phyloP scores from a whole-genome alignment of 2,113 vertebrate genomes.

The Oncorhynchus nerka region DNA sequence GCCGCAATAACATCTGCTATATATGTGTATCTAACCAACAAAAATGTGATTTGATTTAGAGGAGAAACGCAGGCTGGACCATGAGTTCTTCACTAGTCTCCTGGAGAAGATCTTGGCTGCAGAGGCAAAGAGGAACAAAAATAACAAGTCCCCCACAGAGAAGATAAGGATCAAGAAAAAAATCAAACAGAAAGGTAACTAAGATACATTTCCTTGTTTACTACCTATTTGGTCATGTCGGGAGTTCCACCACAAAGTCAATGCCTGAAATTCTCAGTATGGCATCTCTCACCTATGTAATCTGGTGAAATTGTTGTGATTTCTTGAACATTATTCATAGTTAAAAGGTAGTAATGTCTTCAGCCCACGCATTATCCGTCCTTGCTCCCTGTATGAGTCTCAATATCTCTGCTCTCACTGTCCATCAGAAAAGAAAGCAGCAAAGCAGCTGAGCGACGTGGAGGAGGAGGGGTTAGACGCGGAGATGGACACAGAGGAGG shows the following conservation, averaged over 20 bases:
- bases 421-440: conserved; percentile 40
- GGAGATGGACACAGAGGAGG: conserved; percentile 41
- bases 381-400: background rate
- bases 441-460: conserved; percentile 43
- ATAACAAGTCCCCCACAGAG: conserved; percentile 42
- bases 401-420: background rate
- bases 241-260: too few species aligned
- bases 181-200: conserved; percentile 46
- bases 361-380: too few species aligned
- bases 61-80: conserved; percentile 89
- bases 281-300: too few species aligned
- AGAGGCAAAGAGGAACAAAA: conserved; percentile 76
- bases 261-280: too few species aligned
- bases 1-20: too few species aligned
- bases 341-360: background rate
- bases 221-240: background rate
- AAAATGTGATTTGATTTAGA: conserved; percentile 56
- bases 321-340: too few species aligned
- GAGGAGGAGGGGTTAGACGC: conserved; percentile 50
- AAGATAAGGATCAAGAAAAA: conserved; percentile 40
- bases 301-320: too few species aligned
- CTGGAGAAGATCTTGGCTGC: conserved; percentile 85
- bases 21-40: too few species aligned
- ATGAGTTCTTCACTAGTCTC: conserved; percentile 88
- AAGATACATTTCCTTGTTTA: background rate